Evolutionary conservation across 2,797 vertebrate species (phyloP), one percentile per base, ranked within the genome.

Genomic region (Glyptemys insculpta): DNA sequence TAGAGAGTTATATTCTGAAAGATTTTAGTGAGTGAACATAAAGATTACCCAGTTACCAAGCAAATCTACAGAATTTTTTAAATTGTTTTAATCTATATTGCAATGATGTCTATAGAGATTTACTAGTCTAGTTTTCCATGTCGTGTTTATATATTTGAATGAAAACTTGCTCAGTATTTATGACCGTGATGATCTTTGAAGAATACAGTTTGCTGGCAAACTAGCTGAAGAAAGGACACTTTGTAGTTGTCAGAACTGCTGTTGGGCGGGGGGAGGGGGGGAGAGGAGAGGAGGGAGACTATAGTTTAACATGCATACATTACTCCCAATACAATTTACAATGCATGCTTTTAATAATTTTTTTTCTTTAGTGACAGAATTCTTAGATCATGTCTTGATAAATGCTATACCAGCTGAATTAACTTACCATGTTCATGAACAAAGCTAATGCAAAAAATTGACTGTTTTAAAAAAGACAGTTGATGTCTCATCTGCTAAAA

Each of bases 141-240:
- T 90, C 85, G 78, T 94, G 94, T 78, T 94, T 49, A 79, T 95
- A 37, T 86, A 94, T 68, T 97, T 62, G 90, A 79, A 93, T 83
- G 82, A 78, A 89, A 92, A 91, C 89, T 84, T 95, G 89, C 97
- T 83, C 84, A 47, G 27, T 81, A 79, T 97, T 92, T 93, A 52
- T 94, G 85, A 81, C 96, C 92, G 96, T 93, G 85, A 52, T 95
- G 79, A 91, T 96, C 86, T 93, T 97, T 82, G 91, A 97, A 97
- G 74, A 90, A 83, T 82, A 94, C 68, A 96, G 93, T 97, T 97
- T 97, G 72, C 50, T 96, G 82, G 81, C 86, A 95, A 86, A 95
- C 97, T 95, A 92, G 82, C 96, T 96, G 84, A 97, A 96, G 62
- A 93, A 93, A 91, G 72, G 54, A 93, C 80, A 79, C 96, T 96